Percentiles rank a stretch among this genome's conserved stretches.
phyloP scores from a whole-genome alignment of 2,888 invertebrate genomes.

The Sinodicranocentrus sp. region DNA sequence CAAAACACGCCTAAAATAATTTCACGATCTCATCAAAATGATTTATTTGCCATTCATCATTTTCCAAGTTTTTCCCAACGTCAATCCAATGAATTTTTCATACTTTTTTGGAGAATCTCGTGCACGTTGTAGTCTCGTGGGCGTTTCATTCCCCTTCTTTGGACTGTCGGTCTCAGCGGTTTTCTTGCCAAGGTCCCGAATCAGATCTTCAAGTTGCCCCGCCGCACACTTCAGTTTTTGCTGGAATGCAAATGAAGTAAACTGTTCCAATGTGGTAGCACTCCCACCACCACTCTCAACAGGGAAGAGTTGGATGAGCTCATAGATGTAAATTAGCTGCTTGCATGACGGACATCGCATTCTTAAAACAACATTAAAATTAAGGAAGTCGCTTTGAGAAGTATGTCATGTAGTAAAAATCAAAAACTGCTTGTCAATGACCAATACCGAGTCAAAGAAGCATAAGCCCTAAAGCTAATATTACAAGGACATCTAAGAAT shows the following conservation, averaged over 20 bases:
- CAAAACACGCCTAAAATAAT: not conserved
- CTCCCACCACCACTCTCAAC: conserved; percentile 41
- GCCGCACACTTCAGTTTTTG: conserved; percentile 23
- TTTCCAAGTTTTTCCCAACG: not conserved
- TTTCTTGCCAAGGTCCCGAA: conserved; percentile 42
- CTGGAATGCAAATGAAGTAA: conserved; percentile 29
- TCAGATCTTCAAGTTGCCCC: conserved; percentile 50
- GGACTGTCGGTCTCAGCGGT: conserved; percentile 9
- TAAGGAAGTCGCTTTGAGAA: not conserved
- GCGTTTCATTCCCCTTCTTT: conserved; percentile 32
- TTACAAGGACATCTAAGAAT: conserved; percentile 2
- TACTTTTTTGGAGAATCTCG: conserved; percentile 57
- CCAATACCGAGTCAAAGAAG: not conserved
- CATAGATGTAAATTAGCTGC: conserved; percentile 67
- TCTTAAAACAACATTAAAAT: conserved; percentile 24
- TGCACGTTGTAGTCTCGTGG: conserved; percentile 33
- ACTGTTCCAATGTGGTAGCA: conserved; percentile 22
- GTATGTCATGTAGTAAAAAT: not conserved
- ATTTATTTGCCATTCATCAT: not conserved
- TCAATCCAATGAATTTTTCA: too few relatives aligned
- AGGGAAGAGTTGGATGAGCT: conserved; percentile 68
- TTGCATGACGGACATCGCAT: conserved; percentile 68
- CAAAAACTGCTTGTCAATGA: not conserved
- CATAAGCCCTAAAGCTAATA: conserved; percentile 3
- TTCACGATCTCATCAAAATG: not conserved